Evolutionary conservation across 2,797 vertebrate genomes (phyloP).

Genomic region (Falco biarmicus): DNA sequence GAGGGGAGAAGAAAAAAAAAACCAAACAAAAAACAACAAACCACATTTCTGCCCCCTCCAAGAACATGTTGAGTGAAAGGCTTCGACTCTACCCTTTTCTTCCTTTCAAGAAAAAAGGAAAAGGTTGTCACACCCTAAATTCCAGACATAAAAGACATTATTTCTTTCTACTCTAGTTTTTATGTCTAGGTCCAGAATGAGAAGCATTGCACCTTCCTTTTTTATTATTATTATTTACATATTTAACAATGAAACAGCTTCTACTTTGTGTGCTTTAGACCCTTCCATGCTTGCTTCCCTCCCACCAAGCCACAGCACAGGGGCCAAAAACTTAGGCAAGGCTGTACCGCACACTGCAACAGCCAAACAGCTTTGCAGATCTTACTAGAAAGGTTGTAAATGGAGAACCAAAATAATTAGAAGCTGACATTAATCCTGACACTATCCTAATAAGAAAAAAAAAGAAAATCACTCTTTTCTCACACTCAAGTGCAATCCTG

Average conservation of each 20-base stretch:
- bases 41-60: background rate
- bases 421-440: background rate
- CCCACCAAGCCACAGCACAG: background rate
- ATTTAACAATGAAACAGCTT: background rate
- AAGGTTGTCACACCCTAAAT: background rate
- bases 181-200: background rate
- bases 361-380: background rate
- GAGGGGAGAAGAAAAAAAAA: too few relatives aligned
- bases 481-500: background rate
- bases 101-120: background rate
- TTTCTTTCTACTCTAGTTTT: background rate
- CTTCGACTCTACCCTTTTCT: background rate
- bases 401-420: background rate
- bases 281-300: background rate
- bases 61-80: background rate
- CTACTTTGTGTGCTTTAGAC: background rate
- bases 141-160: background rate
- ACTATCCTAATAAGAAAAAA: background rate
- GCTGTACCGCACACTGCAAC: background rate
- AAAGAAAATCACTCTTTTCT: background rate
- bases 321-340: background rate
- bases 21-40: background rate
- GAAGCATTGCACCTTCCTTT: background rate
- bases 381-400: background rate
- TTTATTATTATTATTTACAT: background rate